Percentiles rank a stretch among this genome's conserved stretches.
phyloP scores from a whole-genome alignment of 2,888 invertebrate species.

The Tillus elongatus region DNA sequence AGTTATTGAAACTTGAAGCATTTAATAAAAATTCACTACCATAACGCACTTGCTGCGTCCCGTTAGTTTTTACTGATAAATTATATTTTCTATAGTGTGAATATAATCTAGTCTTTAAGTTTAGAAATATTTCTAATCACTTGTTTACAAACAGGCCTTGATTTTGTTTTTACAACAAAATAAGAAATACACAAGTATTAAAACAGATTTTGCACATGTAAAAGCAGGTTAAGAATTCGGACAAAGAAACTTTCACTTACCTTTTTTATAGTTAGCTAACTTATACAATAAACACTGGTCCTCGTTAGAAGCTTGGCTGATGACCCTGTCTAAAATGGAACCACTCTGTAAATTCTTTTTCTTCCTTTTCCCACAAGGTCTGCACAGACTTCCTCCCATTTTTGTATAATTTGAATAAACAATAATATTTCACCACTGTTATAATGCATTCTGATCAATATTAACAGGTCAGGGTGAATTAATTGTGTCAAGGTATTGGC shows the following conservation, averaged over 20 bases:
- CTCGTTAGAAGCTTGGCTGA: constrained; percentile 77
- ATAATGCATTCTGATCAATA: constrained; percentile 15
- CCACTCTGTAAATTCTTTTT: constrained; percentile 49
- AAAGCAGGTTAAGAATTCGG: neutral
- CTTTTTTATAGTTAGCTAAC: constrained; percentile 83
- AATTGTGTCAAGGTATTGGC: constrained; percentile 30
- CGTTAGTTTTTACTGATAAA: no score
- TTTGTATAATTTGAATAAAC: constrained; percentile 14
- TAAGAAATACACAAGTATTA: no score
- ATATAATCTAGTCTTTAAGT: no score
- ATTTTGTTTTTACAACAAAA: constrained; percentile 8
- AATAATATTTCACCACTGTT: neutral
- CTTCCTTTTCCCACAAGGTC: constrained; percentile 37
- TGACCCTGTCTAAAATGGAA: constrained; percentile 80
- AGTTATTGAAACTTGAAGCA: no score
- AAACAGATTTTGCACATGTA: no score
- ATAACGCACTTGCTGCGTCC: no score
- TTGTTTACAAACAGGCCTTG: no score
- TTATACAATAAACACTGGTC: constrained; percentile 82
- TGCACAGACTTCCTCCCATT: constrained; percentile 45
- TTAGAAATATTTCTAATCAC: no score
- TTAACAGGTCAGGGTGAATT: constrained; percentile 19
- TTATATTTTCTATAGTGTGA: no score
- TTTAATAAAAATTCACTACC: no score
- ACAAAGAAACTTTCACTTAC: constrained; percentile 43